phyloP scores from a whole-genome alignment of 2,797 vertebrate species.

The Hydrophis major region DNA sequence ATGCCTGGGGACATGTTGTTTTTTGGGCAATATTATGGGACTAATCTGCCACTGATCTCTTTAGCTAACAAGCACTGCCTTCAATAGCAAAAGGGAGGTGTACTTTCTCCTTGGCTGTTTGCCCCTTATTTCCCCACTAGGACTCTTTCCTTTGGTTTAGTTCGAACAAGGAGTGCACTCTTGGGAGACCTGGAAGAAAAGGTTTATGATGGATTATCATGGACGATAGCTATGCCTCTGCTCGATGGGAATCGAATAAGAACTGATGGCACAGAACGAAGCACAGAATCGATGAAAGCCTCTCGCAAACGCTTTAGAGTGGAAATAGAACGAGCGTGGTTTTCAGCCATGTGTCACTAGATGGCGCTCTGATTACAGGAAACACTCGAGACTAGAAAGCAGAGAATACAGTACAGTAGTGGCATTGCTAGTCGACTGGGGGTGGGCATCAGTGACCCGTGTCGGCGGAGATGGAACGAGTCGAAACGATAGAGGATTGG shows the following conservation, averaged over 20 bases:
- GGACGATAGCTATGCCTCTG: background rate
- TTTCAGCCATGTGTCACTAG: background rate
- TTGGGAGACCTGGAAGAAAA: background rate
- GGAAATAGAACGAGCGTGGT: background rate
- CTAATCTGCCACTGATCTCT: too few species aligned
- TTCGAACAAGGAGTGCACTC: background rate
- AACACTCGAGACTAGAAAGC: background rate
- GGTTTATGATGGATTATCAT: background rate
- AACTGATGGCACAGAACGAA: background rate
- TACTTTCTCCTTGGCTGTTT: background rate
- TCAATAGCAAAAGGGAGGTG: background rate
- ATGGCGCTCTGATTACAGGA: background rate
- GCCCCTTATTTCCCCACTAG: fast-evolving
- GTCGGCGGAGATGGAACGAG: too few species aligned
- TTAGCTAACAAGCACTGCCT: too few species aligned
- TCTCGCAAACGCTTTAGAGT: background rate
- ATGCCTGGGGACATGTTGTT: too few species aligned
- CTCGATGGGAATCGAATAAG: background rate
- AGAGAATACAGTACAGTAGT: fast-evolving
- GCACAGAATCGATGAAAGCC: fast-evolving
- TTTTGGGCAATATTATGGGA: too few species aligned
- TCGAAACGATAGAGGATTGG: background rate
- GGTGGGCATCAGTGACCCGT: too few species aligned
- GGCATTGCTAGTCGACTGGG: background rate
- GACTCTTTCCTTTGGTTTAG: background rate